Evolutionary conservation across 1,140 invertebrate species (phyloP), one percentile per base, ranked within the genome.

Genomic region (Plectus sambesii): DNA sequence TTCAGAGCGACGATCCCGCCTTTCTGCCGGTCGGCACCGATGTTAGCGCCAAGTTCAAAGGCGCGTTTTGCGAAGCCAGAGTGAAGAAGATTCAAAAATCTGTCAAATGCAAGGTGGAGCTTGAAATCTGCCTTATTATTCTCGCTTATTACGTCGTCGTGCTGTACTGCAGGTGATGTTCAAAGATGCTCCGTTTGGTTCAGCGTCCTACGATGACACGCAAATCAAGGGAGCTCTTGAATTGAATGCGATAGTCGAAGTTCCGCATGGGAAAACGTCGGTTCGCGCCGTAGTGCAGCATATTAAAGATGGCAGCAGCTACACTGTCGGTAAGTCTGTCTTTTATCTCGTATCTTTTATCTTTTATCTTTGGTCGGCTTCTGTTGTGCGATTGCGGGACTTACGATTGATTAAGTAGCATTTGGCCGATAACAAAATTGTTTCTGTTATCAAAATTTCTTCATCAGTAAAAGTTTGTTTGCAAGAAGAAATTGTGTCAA

Each of bases 21-120:
- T 93, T 82, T 72, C 75, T 98, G 56, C 78, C 82, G 60, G 86
- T 93, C 57, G 93, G 94, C 59, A 98, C 92, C 60, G 90, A 96
- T 76, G 93, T 99, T 12, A 94, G 89, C 80, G 94, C 93, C 58
- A 98, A 98, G 70, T 99, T 97, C 69, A 94, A 94, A 75, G 94
- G 94, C 64, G 93, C 94, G 38, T 99, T 97, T 74, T 99, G 93
- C 75, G 94, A 99, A 76, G 93, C 93, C 9, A 96, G 94, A 77
- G 87, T 99, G 35, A 83, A 87, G 65, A 93, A 92, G 75, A 84
- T 97, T 41, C 83, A 84, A 22, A 79, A 84, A 57, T 81, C 80
- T 57, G 88, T 98, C 4, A 94, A 94, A 78, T 89, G 87, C 69
- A 87, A 86, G 77, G 85, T 89, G 72, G 77, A 75, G 66, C n/a